These are phyloP conservation scores for Montipora cactus DNA, from an alignment of 64 coral and sea anemone genomes.

Conservation along the genomic window DNA sequence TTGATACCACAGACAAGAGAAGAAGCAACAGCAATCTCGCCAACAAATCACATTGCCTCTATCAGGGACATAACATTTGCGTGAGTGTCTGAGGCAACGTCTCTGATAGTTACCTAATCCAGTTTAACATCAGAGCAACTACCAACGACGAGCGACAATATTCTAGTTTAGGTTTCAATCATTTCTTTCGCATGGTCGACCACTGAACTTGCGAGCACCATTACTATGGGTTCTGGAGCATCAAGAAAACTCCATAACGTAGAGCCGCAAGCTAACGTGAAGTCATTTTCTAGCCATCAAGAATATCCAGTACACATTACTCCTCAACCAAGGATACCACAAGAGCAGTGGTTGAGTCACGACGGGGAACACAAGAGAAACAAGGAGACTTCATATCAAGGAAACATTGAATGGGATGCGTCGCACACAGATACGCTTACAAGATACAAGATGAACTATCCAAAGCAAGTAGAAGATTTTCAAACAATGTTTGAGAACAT, in stretches of 20 bases:
- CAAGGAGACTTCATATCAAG: not conserved
- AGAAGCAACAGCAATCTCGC: too few species aligned
- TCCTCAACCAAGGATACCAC: not conserved
- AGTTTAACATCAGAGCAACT: too few species aligned
- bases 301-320: not conserved
- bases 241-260: not conserved
- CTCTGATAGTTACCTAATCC: too few species aligned
- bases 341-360: not conserved
- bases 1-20: too few species aligned
- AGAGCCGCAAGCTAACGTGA: not conserved
- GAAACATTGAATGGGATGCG: not conserved
- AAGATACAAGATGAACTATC: constrained; percentile 1
- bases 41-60: too few species aligned
- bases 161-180: not conserved
- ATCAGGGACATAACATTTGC: too few species aligned
- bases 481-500: not conserved
- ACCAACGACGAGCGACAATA: too few species aligned
- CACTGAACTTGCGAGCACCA: not conserved
- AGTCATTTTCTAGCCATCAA: not conserved
- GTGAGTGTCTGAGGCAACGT: too few species aligned
- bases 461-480: not conserved
- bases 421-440: not conserved
- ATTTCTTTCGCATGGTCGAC: not conserved
- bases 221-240: not conserved
- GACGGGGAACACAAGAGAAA: not conserved